Evolutionary conservation across 2,888 invertebrate genomes (phyloP).

Genomic region (Orchesellides sinensis): DNA sequence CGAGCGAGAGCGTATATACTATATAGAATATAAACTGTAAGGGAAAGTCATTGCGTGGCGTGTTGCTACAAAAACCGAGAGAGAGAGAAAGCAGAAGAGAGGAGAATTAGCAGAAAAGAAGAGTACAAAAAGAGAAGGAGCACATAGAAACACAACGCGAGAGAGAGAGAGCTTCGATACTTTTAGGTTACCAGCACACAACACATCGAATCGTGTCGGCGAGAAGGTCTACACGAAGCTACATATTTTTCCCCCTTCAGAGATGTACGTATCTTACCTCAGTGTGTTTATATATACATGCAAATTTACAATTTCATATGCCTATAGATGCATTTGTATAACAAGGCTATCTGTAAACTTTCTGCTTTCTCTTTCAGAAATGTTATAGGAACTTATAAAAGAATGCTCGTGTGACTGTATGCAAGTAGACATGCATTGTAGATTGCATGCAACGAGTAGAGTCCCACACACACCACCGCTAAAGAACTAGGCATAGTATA

Average conservation of each 20-base stretch:
- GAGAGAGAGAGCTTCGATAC: background rate
- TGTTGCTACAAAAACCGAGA: conserved; percentile 18
- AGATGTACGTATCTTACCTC: too few relatives aligned
- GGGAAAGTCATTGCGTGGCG: conserved; percentile 51
- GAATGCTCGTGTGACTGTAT: background rate
- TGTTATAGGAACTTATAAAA: background rate
- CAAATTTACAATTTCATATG: conserved; percentile 36
- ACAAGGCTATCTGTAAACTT: background rate
- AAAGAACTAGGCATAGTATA: too few relatives aligned
- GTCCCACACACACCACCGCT: too few relatives aligned
- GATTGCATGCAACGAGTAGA: too few relatives aligned
- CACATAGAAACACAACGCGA: too few relatives aligned
- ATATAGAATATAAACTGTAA: conserved; percentile 19
- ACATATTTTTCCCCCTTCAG: conserved; percentile 9
- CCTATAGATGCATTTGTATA: background rate
- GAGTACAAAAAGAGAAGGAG: conserved; percentile 17
- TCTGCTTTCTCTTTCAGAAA: background rate
- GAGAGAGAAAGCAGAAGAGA: conserved; percentile 38
- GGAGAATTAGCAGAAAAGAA: conserved; percentile 14
- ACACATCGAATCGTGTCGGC: background rate
- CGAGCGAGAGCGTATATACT: background rate
- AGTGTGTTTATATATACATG: conserved; percentile 21
- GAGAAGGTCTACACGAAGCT: background rate
- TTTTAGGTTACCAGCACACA: background rate
- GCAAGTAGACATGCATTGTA: background rate